phyloP scores from a whole-genome alignment of 2,797 vertebrate genomes.

The Acestrorhynchus altus region DNA sequence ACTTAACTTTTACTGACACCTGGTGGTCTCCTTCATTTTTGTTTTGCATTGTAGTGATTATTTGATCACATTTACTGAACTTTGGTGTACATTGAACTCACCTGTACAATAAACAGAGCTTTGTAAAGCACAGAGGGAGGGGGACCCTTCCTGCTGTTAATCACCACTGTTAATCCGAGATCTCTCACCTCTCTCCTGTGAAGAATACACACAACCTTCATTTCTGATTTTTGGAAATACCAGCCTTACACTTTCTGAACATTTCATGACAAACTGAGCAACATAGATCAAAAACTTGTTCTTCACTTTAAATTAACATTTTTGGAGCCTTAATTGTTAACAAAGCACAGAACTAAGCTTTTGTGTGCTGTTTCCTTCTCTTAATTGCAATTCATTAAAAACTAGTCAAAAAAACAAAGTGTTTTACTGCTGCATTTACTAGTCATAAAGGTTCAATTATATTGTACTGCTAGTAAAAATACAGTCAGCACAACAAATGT shows the following conservation, averaged over 20 bases:
- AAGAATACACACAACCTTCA: not conserved
- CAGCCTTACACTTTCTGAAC: not conserved
- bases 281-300: no score
- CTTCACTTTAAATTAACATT: no score
- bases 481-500: no score
- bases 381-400: no score
- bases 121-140: constrained; percentile 77
- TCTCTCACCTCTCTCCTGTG: constrained; percentile 81
- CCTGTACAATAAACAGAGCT: constrained; percentile 87
- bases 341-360: no score
- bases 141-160: constrained; percentile 85
- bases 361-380: no score
- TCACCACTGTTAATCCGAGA: constrained; percentile 82
- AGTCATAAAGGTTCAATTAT: no score
- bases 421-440: no score
- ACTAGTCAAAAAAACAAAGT: no score
- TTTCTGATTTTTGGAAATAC: not conserved
- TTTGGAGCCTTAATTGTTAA: no score
- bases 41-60: not conserved
- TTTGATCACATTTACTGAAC: not conserved
- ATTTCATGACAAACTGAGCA: not conserved
- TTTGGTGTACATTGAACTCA: constrained; percentile 62
- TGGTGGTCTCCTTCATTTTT: not conserved
- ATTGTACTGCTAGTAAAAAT: no score
- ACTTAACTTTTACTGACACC: not conserved